Conservation (phyloP, 2,113 vertebrate species). For the Galemys pyrenaicus region DNA sequence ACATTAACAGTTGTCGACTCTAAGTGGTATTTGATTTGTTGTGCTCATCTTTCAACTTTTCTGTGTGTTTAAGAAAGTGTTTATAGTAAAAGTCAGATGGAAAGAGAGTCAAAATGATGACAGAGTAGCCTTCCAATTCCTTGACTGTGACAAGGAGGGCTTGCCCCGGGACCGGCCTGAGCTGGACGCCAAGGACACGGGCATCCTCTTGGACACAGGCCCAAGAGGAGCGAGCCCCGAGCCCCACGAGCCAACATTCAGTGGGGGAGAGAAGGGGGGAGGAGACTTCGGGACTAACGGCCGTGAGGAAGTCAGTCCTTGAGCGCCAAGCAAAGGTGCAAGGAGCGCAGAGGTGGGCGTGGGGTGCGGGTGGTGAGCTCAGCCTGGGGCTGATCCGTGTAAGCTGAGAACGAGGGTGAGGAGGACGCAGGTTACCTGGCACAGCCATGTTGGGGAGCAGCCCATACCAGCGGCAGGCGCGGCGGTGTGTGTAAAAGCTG, state of each 20-base stretch:
- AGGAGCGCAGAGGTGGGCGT: neutral
- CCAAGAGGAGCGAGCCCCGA: too few relatives aligned
- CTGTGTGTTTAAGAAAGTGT: neutral
- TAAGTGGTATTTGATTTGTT: neutral
- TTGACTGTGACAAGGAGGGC: neutral
- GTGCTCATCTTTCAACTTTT: neutral
- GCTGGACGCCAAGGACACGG: neutral
- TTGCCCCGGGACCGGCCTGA: neutral
- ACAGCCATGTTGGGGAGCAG: neutral
- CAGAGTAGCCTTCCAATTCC: neutral
- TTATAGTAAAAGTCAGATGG: neutral
- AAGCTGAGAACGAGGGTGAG: neutral
- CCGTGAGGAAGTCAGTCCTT: neutral
- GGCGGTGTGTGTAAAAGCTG: neutral
- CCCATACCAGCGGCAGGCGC: neutral
- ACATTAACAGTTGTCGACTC: neutral
- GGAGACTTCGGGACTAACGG: neutral
- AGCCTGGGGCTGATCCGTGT: too few relatives aligned
- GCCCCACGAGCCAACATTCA: neutral
- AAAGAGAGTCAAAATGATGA: neutral
- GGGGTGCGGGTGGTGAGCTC: neutral
- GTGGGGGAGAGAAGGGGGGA: too few relatives aligned
- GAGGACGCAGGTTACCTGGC: rapidly evolving
- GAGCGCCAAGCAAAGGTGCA: neutral
- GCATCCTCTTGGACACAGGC: too few relatives aligned